Evolutionary conservation across 2,888 invertebrate species (phyloP).

Genomic region (Ramazzottius varieornatus): DNA sequence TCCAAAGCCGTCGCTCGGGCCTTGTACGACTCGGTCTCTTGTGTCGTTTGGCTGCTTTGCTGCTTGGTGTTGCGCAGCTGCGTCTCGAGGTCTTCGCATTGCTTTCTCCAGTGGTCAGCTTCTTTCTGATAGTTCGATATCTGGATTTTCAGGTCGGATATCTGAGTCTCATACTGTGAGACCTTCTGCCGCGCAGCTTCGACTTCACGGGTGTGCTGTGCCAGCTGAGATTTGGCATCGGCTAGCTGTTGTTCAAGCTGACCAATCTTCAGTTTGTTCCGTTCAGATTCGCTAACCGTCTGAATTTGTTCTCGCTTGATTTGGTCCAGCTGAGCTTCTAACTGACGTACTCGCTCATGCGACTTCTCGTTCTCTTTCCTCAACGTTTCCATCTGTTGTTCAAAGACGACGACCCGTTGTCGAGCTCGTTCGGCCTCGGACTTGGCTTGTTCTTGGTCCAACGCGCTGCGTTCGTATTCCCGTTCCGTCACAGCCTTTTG

Average conservation of each 20-base stretch:
- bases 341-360: constrained; percentile 5
- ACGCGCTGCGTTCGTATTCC: not conserved
- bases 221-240: not conserved
- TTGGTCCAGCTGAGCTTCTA: not conserved
- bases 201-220: not conserved
- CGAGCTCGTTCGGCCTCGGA: constrained; percentile 9
- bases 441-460: not conserved
- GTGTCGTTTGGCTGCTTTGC: not conserved
- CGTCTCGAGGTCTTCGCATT: not conserved
- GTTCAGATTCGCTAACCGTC: not conserved
- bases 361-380: constrained; percentile 15
- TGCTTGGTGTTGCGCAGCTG: not conserved
- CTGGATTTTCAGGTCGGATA: not conserved
- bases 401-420: constrained; percentile 12
- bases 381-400: constrained; percentile 13
- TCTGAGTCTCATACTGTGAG: not conserved
- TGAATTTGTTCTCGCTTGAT: not conserved
- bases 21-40: not conserved
- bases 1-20: not conserved
- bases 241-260: constrained; percentile 2
- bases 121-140: not conserved
- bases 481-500: not conserved
- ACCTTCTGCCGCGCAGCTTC: not conserved
- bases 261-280: not conserved
- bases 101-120: not conserved